phyloP scores from a whole-genome alignment of 2,797 vertebrate species.

The Premnoplex brunnescens region DNA sequence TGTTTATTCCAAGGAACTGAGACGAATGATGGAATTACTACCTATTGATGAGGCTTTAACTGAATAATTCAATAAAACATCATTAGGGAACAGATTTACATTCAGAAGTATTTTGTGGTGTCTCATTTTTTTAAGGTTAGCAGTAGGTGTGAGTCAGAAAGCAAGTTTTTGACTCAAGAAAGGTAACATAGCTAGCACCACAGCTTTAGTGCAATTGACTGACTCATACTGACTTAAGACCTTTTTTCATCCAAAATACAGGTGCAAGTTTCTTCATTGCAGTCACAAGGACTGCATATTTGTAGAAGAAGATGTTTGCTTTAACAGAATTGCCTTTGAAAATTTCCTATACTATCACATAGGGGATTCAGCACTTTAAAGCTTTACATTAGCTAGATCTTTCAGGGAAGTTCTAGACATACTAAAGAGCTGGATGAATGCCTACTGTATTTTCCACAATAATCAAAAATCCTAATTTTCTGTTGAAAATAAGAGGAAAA shows the following conservation, averaged over 20 bases:
- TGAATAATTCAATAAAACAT: background rate
- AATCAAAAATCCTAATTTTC: background rate
- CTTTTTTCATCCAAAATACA: background rate
- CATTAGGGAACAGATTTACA: background rate
- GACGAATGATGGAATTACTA: background rate
- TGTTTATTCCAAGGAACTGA: background rate
- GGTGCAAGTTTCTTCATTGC: background rate
- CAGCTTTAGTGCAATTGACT: background rate
- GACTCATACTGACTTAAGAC: background rate
- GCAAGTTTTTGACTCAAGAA: background rate
- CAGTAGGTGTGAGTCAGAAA: background rate
- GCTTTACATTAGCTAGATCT: fast-evolving
- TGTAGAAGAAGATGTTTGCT: background rate
- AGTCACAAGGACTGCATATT: background rate
- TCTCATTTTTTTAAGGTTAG: background rate
- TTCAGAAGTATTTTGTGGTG: background rate
- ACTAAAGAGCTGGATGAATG: background rate
- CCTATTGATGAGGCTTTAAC: background rate
- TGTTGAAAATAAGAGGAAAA: background rate
- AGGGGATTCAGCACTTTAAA: background rate
- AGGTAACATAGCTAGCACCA: background rate
- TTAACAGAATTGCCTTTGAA: background rate
- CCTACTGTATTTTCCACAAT: background rate
- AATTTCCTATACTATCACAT: background rate
- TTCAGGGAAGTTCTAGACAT: background rate